phyloP scores from a whole-genome alignment of 2,113 vertebrate genomes.

The Anthoscopus minutus region DNA sequence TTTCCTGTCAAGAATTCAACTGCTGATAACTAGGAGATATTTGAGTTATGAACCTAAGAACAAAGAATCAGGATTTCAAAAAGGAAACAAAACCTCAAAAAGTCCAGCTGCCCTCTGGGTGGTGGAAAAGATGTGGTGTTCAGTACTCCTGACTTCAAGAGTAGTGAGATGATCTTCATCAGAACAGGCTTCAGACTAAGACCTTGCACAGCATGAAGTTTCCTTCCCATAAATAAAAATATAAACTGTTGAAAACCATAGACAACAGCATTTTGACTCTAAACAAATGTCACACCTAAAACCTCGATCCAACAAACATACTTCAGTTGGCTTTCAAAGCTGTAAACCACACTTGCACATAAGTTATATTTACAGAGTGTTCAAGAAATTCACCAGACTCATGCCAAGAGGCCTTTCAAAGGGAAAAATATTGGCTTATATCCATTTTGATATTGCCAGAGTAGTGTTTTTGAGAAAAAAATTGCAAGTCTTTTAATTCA shows the following conservation, averaged over 20 bases:
- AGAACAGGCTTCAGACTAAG: neutral
- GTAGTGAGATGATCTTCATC: neutral
- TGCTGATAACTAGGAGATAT: neutral
- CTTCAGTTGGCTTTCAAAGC: conserved; percentile 8
- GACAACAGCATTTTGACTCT: neutral
- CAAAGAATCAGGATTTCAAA: neutral
- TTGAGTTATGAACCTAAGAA: neutral
- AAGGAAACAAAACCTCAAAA: neutral
- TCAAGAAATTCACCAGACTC: conserved; percentile 1
- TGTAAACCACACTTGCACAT: neutral
- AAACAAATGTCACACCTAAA: neutral
- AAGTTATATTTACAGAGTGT: neutral
- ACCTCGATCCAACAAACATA: neutral
- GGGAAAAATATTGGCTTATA: neutral
- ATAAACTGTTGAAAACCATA: neutral
- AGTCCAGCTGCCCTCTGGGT: neutral
- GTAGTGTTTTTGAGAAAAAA: neutral
- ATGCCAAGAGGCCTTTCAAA: neutral
- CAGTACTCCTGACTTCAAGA: neutral
- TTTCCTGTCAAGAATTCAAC: neutral
- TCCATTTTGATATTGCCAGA: neutral
- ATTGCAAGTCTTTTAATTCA: neutral
- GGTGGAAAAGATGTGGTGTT: neutral
- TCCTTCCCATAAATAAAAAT: neutral
- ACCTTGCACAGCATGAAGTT: neutral